Evolutionary conservation across 1,140 invertebrate species (phyloP), one percentile per base, ranked within the genome.

Genomic region (Portunus trituberculatus): DNA sequence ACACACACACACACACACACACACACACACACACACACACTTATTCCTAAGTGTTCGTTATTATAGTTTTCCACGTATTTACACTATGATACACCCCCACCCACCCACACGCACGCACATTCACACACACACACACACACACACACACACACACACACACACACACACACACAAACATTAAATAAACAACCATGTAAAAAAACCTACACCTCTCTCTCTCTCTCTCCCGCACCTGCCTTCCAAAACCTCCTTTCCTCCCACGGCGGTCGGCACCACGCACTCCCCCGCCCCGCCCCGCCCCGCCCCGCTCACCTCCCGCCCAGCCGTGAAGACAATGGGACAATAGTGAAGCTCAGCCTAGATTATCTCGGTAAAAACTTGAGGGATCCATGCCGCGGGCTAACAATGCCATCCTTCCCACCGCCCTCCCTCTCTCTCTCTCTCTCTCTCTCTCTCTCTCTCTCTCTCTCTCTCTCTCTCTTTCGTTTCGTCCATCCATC

Each of bases 311-410:
- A 14, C 52, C 52, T 59, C 52, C 52, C 52, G 12, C 52, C 52
- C 52, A 59, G 12, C 52, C 52, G 12, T 59, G 20, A n/a, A n/a
- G 67, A 76, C 67, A 76, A 76, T 76, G 20, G 67, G 67, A n/a
- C 20, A 25, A 76, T n/a, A 20, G 67, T n/a, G 67, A 76, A 76
- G 67, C 67, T n/a, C 67, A 76, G 25, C 67, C 67, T 76, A 76
- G 67, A 76, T 76, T 76, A n/a, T 76, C 67, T n/a, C 4, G 67
- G 67, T 76, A 76, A 76, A 76, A 76, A 76, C 67, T 76, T 76
- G 16, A 76, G 67, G 67, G 67, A 76, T 76, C 67, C n/a, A 12
- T 20, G 67, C 67, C 67, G 4, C n/a, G 67, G 25, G 67, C 67
- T 76, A 76, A 76, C 67, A 76, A 76, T 25, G n/a, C 67, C n/a